Percentiles rank a stretch among this genome's conserved stretches.
These are phyloP conservation scores for Blennius ocellaris DNA, from an alignment of 2,113 vertebrate genomes.

Conservation along the genomic window DNA sequence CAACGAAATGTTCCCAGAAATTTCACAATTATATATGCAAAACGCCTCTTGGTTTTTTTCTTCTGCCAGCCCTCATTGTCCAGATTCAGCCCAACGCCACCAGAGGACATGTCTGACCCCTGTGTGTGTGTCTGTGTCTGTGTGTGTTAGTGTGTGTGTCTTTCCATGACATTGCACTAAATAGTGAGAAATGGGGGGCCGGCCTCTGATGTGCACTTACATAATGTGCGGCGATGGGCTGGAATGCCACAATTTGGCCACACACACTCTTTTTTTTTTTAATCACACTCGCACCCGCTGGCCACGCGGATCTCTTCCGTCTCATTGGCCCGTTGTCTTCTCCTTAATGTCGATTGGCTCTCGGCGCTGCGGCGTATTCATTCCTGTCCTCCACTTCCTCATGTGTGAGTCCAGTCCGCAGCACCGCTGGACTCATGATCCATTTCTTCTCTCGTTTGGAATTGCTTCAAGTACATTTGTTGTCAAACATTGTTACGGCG, in stretches of 20 bases:
- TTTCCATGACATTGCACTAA: constrained; percentile 18
- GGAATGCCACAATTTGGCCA: constrained; percentile 42
- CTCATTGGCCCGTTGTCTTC: not conserved
- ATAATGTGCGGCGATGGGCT: constrained; percentile 55
- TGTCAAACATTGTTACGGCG: not conserved
- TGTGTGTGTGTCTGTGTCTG: not conserved
- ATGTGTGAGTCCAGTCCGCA: not conserved
- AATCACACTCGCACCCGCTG: constrained; percentile 19
- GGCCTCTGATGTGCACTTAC: constrained; percentile 64
- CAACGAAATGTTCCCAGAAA: too few species aligned
- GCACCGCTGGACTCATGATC: not conserved
- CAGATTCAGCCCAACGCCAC: too few species aligned
- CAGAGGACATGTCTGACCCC: not conserved
- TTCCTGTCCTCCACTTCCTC: constrained; percentile 6
- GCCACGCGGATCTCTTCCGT: constrained; percentile 3
- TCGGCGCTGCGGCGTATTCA: constrained; percentile 4
- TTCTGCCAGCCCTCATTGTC: too few species aligned
- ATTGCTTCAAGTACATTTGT: not conserved
- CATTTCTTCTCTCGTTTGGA: constrained; percentile 7
- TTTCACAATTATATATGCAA: too few species aligned
- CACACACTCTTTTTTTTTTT: constrained; percentile 15
- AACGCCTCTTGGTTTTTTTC: too few species aligned
- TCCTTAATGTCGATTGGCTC: constrained; percentile 20
- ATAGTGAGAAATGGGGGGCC: constrained; percentile 47
- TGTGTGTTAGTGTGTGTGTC: not conserved